These are phyloP conservation scores for Nephrotoma flavescens DNA, from an alignment of 2,888 invertebrate species.

Conservation along the genomic window DNA sequence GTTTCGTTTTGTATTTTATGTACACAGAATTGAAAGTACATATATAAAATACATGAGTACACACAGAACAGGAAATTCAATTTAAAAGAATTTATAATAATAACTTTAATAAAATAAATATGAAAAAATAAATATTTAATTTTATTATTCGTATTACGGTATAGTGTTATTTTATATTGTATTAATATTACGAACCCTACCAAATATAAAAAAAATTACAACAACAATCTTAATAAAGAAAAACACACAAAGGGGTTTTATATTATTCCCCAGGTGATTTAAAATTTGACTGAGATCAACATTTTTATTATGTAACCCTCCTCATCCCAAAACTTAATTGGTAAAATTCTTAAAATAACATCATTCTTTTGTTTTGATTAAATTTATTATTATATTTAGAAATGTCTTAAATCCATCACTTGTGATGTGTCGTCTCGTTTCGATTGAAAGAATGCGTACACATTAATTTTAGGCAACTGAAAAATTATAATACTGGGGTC, in stretches of 20 bases:
- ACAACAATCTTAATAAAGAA: not conserved
- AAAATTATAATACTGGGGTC: not conserved
- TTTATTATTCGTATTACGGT: not conserved
- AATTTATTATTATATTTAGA: not conserved
- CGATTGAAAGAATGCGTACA: not conserved
- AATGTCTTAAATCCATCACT: not conserved
- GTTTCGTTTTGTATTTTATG: not conserved
- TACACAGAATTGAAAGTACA: not conserved
- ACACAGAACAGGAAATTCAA: not conserved
- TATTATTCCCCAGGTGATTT: not conserved
- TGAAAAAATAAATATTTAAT: not conserved
- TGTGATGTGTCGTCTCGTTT: not conserved
- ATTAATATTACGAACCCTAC: not conserved
- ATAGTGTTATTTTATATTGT: not conserved
- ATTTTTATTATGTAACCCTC: not conserved
- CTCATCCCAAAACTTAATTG: not conserved
- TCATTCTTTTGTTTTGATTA: not conserved
- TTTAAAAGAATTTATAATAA: not conserved
- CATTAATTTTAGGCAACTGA: not conserved
- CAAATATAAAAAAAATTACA: not conserved
- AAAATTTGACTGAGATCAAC: not conserved
- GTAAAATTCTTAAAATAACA: not conserved
- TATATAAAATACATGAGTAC: not conserved
- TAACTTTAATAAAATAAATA: not conserved
- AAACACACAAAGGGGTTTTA: not conserved